Conservation (phyloP, 2,797 vertebrate genomes). For the Chromobotia macracanthus region DNA sequence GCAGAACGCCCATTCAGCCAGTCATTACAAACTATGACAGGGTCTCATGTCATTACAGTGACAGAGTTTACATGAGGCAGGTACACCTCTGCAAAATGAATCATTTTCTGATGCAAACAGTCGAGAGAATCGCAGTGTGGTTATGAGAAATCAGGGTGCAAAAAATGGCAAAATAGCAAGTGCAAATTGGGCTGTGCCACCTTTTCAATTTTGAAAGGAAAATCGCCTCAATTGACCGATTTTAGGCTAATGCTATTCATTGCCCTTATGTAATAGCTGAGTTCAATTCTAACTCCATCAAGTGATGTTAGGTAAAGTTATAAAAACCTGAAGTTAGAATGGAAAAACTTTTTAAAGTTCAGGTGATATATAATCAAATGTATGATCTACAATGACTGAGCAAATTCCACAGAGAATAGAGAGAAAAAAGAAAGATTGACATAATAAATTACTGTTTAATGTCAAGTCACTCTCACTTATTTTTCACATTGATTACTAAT, state of each 20-base stretch:
- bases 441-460: conserved; percentile 45
- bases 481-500: conserved; percentile 31
- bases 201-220: conserved; percentile 8
- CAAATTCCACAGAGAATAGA: conserved; percentile 7
- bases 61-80: background rate
- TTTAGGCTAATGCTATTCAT: conserved; percentile 19
- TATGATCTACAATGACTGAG: conserved; percentile 15
- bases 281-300: background rate
- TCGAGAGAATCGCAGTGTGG: background rate
- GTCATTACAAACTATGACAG: background rate
- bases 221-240: conserved; percentile 3
- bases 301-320: background rate
- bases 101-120: conserved; percentile 27
- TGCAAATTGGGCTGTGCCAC: conserved; percentile 9
- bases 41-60: conserved; percentile 18
- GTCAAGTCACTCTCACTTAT: conserved; percentile 27
- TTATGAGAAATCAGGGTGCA: background rate
- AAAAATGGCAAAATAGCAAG: background rate
- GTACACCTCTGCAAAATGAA: conserved; percentile 29
- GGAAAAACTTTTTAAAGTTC: conserved; percentile 34
- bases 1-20: background rate
- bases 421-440: background rate
- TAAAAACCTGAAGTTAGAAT: conserved; percentile 6
- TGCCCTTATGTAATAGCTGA: conserved; percentile 9
- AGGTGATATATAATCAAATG: conserved; percentile 2